phyloP scores from a whole-genome alignment of 2,888 invertebrate species.

The Geophilus truncorum region DNA sequence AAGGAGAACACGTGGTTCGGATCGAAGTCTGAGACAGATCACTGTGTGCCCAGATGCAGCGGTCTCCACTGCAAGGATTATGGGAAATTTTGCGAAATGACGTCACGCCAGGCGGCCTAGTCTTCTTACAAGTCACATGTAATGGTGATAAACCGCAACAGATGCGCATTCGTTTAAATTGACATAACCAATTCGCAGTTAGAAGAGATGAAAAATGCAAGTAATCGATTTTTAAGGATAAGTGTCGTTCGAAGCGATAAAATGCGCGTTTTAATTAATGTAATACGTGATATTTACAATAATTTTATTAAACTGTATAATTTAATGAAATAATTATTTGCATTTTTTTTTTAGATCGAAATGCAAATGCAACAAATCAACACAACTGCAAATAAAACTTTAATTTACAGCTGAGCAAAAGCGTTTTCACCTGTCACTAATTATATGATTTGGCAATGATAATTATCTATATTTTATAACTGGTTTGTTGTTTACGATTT shows the following conservation, averaged over 20 bases:
- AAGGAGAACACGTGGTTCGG: constrained; percentile 21
- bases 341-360: too few relatives aligned
- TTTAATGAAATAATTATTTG: not conserved
- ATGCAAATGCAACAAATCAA: too few relatives aligned
- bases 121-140: constrained; percentile 11
- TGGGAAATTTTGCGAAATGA: constrained; percentile 9
- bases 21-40: constrained; percentile 21
- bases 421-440: constrained; percentile 5
- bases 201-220: not conserved
- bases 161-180: constrained; percentile 8
- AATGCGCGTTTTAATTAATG: not conserved
- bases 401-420: not conserved
- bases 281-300: not conserved
- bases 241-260: not conserved
- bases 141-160: constrained; percentile 15
- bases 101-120: not conserved
- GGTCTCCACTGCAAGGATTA: not conserved
- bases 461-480: too few relatives aligned
- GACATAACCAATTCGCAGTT: constrained; percentile 1
- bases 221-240: not conserved
- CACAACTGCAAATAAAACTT: not conserved
- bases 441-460: not conserved
- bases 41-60: constrained; percentile 23
- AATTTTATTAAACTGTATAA: not conserved
- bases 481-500: not conserved